Base-by-base conservation (phyloP, 2,113 vertebrate genomes). In the Delphinus delphis region DNA sequence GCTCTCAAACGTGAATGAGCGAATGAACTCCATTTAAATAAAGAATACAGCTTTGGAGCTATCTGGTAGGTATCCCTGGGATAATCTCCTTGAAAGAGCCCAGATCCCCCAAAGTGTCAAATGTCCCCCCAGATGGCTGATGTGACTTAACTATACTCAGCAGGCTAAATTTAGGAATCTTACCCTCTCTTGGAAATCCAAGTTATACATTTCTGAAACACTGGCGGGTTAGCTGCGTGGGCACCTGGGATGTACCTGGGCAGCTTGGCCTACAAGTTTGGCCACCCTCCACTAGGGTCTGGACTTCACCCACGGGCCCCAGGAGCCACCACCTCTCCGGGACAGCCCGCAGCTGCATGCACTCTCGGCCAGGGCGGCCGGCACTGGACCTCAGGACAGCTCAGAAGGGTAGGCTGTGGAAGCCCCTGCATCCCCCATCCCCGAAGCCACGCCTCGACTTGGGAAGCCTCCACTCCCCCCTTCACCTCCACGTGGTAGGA, bases 341-440 rank as follows among this genome's bases (percentile, higher is more conserved):
- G 36, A 10, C 23, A 7, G 38, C 38, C 50, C 5, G n/a, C 1
- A 18, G 62, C 3, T 7, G 4, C 17, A 1, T 1, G 28, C 28
- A 23, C 28, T 12, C 23, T 31, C 4, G 60, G 23, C 18, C 47
- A 11, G 9, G 31, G 33, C 0, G 26, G 80, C 55, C 20, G 31
- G 38, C 77, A 1, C 33, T 12, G 47, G 33, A 8, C 11, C 47
- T 33, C 3, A 2, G 21, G 60, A 8, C 38, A 12, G 20, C 21
- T 3, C 23, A 3, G 31, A 47, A 25, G 4, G 12, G 63, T 2
- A 11, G 33, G 15, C n/a, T 20, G n/a, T 4, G 3, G 44, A 8
- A 33, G 47, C 20, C 58, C 12, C 38, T 7, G 28, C 15, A 14
- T 3, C 73, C 26, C 17, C 31, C 20, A 8, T 0, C 21, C 41